These are phyloP conservation scores for Desoria tigrina DNA, from an alignment of 2,888 invertebrate species.

Conservation along the genomic window DNA sequence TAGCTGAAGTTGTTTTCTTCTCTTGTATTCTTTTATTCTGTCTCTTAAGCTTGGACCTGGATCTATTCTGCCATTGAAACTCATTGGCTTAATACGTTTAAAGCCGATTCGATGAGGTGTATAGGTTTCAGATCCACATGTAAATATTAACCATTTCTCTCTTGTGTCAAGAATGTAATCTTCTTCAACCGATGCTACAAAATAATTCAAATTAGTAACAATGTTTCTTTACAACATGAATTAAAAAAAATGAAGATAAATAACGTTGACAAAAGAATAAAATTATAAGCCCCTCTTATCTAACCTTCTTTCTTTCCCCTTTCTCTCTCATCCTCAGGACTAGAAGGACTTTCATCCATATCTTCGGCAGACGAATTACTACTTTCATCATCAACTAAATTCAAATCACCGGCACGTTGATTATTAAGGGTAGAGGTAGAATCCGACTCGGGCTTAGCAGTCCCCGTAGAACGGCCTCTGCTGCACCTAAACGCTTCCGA, in stretches of 20 bases:
- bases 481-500: slow-evolving; percentile 36
- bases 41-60: slow-evolving; percentile 70
- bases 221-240: too few relatives aligned
- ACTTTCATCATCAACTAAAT: neutral
- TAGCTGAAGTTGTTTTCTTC: slow-evolving; percentile 33
- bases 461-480: slow-evolving; percentile 4
- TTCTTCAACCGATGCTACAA: slow-evolving; percentile 29
- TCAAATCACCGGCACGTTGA: too few relatives aligned
- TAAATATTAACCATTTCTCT: slow-evolving; percentile 75
- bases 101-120: slow-evolving; percentile 81
- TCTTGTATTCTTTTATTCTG: slow-evolving; percentile 59
- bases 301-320: neutral
- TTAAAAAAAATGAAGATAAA: too few relatives aligned
- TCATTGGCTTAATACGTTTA: slow-evolving; percentile 70
- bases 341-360: neutral
- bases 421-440: too few relatives aligned
- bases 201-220: too few relatives aligned
- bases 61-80: slow-evolving; percentile 68
- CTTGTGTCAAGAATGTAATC: slow-evolving; percentile 54
- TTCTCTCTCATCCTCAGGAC: slow-evolving; percentile 11
- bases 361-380: neutral
- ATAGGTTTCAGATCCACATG: slow-evolving; percentile 78
- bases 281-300: too few relatives aligned
- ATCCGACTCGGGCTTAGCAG: too few relatives aligned
- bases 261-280: too few relatives aligned